These are phyloP conservation scores for Peribatodes rhomboidaria DNA, from an alignment of 2,888 invertebrate genomes.

Conservation along the genomic window DNA sequence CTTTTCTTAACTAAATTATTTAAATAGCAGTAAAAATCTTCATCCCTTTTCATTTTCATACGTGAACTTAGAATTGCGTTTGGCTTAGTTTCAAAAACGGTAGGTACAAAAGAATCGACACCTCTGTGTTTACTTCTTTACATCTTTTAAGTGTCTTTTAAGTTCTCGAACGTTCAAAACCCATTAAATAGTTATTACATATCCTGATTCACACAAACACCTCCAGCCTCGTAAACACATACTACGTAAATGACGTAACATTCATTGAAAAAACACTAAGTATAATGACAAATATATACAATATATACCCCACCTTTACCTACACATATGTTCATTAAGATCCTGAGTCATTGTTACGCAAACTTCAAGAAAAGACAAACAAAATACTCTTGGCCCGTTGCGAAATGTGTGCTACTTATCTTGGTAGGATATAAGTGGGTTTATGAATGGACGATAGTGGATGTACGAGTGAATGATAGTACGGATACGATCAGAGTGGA, in stretches of 20 bases:
- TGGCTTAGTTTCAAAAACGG: no score
- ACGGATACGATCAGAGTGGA: constrained; percentile 56
- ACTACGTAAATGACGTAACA: constrained; percentile 66
- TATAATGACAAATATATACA: constrained; percentile 67
- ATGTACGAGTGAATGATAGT: constrained; percentile 55
- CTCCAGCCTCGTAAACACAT: constrained; percentile 21
- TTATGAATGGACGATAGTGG: constrained; percentile 76
- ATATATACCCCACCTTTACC: constrained; percentile 56
- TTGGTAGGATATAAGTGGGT: constrained; percentile 60
- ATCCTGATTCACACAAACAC: constrained; percentile 26
- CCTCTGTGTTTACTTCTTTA: not conserved
- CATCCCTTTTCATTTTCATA: no score
- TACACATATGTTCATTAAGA: constrained; percentile 56
- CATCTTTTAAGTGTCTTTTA: constrained; percentile 1
- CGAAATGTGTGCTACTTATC: constrained; percentile 61
- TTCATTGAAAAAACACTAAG: constrained; percentile 64
- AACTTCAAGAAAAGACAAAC: constrained; percentile 63
- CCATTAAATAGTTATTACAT: constrained; percentile 1
- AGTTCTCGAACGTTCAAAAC: constrained; percentile 1
- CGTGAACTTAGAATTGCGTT: no score
- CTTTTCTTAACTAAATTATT: no score
- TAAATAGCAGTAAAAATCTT: no score
- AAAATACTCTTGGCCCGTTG: constrained; percentile 52
- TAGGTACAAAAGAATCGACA: no score
- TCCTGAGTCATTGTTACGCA: constrained; percentile 67